A percentile compares a stretch with the other conserved stretches of the same genome.
Conservation (phyloP, 2,113 vertebrate species). For the Sylvietta virens region DNA sequence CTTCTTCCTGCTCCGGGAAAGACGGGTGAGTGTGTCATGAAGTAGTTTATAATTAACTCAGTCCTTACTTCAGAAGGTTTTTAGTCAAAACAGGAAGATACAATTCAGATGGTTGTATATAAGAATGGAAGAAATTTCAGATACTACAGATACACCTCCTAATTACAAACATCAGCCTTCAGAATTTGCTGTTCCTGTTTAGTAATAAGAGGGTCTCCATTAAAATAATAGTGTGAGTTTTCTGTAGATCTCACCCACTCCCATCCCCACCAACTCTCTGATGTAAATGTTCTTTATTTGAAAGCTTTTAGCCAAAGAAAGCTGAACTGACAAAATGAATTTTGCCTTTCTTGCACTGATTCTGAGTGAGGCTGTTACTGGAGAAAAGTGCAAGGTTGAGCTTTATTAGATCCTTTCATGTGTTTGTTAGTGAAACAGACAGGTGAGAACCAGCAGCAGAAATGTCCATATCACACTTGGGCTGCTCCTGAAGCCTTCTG, state of each 20-base stretch:
- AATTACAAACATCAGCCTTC: background rate
- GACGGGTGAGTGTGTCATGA: conserved; percentile 41
- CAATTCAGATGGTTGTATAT: background rate
- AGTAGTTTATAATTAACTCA: conserved; percentile 15
- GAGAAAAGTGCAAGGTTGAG: background rate
- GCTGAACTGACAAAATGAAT: background rate
- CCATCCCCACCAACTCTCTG: background rate
- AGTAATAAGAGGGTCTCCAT: background rate
- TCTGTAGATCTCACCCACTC: background rate
- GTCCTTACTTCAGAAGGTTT: conserved; percentile 4
- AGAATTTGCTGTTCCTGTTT: background rate
- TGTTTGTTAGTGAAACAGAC: background rate
- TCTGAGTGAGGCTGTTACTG: background rate
- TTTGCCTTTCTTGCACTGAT: background rate
- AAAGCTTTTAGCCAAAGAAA: background rate
- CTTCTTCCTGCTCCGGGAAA: conserved; percentile 43
- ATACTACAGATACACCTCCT: background rate
- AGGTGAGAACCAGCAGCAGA: background rate
- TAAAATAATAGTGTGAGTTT: background rate
- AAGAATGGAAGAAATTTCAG: background rate
- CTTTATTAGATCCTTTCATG: background rate
- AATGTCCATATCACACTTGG: too few species aligned
- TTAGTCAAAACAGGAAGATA: conserved; percentile 57
- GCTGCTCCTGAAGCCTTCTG: background rate
- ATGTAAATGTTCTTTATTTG: background rate